Evolutionary conservation across 2,797 vertebrate genomes (phyloP).

Genomic region (Syncerus caffer): DNA sequence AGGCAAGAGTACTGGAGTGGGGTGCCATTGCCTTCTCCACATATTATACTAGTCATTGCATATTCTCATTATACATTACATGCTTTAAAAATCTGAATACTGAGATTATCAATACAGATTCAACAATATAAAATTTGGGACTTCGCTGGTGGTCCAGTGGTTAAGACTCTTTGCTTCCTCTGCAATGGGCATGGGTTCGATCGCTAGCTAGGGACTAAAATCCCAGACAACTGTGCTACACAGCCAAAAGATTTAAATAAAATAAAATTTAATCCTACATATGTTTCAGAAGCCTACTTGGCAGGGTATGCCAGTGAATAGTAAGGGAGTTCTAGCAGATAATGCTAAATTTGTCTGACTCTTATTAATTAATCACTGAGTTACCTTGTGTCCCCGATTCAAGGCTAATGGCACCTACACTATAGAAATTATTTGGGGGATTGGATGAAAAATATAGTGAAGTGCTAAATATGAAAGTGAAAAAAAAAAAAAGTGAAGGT

Average conservation of each 20-base stretch:
- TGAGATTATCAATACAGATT: not conserved
- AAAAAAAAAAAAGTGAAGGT: not conserved
- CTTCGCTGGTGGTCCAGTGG: not conserved
- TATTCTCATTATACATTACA: not conserved
- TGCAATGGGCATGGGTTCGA: not conserved
- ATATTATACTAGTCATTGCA: not conserved
- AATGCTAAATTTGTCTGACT: not conserved
- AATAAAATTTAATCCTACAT: not conserved
- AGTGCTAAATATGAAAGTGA: not conserved
- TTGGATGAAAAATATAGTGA: not conserved
- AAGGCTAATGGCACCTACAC: not conserved
- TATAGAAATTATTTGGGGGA: not conserved
- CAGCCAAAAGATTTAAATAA: not conserved
- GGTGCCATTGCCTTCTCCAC: not conserved
- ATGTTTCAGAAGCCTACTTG: not conserved
- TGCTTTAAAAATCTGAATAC: slow-evolving; percentile 7
- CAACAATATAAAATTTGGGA: not conserved
- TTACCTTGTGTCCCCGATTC: not conserved
- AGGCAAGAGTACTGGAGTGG: too few relatives aligned
- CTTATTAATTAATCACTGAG: not conserved
- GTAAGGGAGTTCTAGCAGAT: not conserved
- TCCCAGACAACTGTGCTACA: not conserved
- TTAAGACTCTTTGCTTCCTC: not conserved
- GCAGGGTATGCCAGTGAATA: not conserved
- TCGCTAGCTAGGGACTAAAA: not conserved